A percentile compares a stretch with the other conserved stretches of the same genome.
phyloP scores from a whole-genome alignment of 2,797 vertebrate species.

The Agapornis canus region DNA sequence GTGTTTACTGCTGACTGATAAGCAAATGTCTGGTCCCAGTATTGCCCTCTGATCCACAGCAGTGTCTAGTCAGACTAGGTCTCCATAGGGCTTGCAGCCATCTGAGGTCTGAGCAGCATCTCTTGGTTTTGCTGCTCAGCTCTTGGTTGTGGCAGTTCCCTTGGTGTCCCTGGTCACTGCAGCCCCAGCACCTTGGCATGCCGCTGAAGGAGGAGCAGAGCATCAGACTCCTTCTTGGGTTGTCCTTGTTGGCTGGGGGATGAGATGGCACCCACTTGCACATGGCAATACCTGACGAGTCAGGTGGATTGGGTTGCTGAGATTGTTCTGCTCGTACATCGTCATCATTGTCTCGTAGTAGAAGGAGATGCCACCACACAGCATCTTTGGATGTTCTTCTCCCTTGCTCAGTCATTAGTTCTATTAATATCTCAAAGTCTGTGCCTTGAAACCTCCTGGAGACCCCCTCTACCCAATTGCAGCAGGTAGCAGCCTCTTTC shows the following conservation, averaged over 20 bases:
- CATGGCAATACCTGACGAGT: not conserved
- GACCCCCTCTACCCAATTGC: not conserved
- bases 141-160: not conserved
- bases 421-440: not conserved
- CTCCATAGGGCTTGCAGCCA: not conserved
- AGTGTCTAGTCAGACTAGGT: not conserved
- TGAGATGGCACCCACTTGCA: not conserved
- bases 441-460: not conserved
- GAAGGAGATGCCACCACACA: accelerated
- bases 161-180: accelerated
- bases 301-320: not conserved
- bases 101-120: not conserved
- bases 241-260: not conserved
- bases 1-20: not conserved
- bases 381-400: not conserved
- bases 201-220: not conserved
- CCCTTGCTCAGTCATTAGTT: not conserved
- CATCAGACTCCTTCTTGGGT: not conserved
- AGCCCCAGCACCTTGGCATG: not conserved
- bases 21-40: not conserved
- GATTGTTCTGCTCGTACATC: not conserved
- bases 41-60: not conserved
- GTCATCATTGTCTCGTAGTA: accelerated
- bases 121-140: not conserved
- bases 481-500: not conserved